Evolutionary conservation across 2,888 invertebrate genomes (phyloP).

Genomic region (Eupeodes luniger): DNA sequence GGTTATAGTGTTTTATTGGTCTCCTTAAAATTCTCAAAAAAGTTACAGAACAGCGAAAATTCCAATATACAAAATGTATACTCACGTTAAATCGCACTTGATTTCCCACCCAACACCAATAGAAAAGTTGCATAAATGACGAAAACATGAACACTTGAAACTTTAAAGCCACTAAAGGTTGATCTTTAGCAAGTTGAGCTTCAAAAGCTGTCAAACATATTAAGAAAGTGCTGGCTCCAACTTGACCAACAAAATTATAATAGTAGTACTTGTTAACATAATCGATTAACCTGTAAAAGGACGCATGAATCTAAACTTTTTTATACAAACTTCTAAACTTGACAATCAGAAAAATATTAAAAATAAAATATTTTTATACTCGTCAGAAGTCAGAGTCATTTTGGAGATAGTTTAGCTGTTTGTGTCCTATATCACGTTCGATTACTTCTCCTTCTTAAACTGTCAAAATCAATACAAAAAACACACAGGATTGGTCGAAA

Average conservation of each 20-base stretch:
- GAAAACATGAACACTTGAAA: slow-evolving; percentile 79
- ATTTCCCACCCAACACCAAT: slow-evolving; percentile 80
- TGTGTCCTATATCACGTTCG: too few species aligned
- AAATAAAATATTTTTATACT: too few species aligned
- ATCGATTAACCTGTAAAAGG: slow-evolving; percentile 70
- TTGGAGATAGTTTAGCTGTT: too few species aligned
- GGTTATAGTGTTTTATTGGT: too few species aligned
- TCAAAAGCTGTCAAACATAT: slow-evolving; percentile 81
- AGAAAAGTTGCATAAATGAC: slow-evolving; percentile 79
- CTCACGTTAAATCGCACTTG: slow-evolving; percentile 79
- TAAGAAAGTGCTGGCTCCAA: slow-evolving; percentile 79
- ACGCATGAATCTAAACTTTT: too few species aligned
- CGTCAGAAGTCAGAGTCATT: too few species aligned
- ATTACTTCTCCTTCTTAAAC: too few species aligned
- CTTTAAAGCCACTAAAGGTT: slow-evolving; percentile 79
- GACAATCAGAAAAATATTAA: too few species aligned
- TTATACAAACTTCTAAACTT: too few species aligned
- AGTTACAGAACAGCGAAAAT: neutral
- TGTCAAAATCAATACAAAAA: too few species aligned
- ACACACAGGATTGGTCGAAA: too few species aligned
- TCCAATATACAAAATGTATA: neutral
- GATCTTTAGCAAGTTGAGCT: slow-evolving; percentile 77
- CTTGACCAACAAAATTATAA: slow-evolving; percentile 79
- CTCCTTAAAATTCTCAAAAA: neutral
- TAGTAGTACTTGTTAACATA: slow-evolving; percentile 78